A percentile compares a stretch with the other conserved stretches of the same genome.
Conservation (phyloP, 2,888 invertebrate genomes). For the Yponomeuta cagnagella region DNA sequence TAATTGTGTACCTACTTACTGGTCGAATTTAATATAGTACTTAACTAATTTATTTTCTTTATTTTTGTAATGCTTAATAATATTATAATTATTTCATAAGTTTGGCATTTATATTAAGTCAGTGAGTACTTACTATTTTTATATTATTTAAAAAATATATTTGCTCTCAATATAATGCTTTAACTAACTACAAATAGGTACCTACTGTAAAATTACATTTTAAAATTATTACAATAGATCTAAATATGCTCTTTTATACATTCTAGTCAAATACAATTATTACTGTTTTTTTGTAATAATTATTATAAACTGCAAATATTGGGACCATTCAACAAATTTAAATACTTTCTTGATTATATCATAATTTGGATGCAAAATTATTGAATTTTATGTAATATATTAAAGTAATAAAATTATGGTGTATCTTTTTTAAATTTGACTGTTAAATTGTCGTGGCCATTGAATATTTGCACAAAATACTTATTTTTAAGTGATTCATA, state of each 20-base stretch:
- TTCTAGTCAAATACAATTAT: conserved; percentile 7
- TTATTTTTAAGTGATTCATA: background rate
- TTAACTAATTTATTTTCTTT: background rate
- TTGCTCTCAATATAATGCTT: conserved; percentile 10
- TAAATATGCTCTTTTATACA: background rate
- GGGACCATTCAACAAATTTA: conserved; percentile 30
- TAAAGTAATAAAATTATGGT: background rate
- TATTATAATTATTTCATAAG: background rate
- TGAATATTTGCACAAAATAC: conserved; percentile 8
- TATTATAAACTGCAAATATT: conserved; percentile 27
- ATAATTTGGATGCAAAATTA: conserved; percentile 1
- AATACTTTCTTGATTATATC: background rate
- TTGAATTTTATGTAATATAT: background rate
- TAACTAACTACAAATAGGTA: conserved; percentile 1
- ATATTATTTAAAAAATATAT: background rate
- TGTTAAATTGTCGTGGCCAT: conserved; percentile 6
- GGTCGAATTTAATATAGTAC: background rate
- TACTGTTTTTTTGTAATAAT: background rate
- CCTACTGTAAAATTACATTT: background rate
- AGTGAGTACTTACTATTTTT: background rate
- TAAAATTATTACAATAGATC: conserved; percentile 9
- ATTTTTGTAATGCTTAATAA: background rate
- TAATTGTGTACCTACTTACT: background rate
- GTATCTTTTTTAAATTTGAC: background rate
- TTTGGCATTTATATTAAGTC: background rate